Evolutionary conservation across 2,888 invertebrate species (phyloP), one percentile per base, ranked within the genome.

Genomic region (Onthophagus sagittarius): DNA sequence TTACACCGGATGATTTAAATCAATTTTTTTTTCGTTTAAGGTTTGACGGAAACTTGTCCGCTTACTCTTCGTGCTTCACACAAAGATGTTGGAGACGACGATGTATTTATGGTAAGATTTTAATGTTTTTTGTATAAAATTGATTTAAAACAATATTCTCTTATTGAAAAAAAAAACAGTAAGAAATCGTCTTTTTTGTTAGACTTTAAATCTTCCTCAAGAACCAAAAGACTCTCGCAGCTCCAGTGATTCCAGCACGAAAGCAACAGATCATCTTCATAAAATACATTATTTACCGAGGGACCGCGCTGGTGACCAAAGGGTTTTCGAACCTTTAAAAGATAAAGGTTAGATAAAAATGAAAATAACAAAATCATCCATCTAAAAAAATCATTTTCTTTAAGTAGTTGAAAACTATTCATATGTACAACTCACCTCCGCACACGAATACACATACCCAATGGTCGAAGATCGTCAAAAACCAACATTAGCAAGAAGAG

Each of bases 381-480:
- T 23, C 23, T 14, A 15, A 64, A 64, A 7, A 64, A 62, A 15
- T 5, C 9, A 4, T 70, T 39, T 63, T 15, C 64, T 75, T 77
- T 69, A 23, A 23, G 23, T 85, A 80, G 88, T 89, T 15, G 93
- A 93, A 79, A 90, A 91, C 78, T 94, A 94, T 85, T 92, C 94
- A 32, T 95, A 96, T 84, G 95, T 96, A 75, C 94, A 95, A 82
- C 88, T 96, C 78, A 91, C 92, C 67, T 90, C 93, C 76, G 91
- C 90, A 15, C 95, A 95, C 84, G 96, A 97, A 79, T 97, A 96
- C 86, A 92, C 93, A 79, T 96, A 97, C 86, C 95, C 96, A 0
- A 88, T 90, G 76, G 89, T 93, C 76, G 88, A 89, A 7, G 87
- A 89, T 75, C 23, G 23, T 23, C 86, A 84, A 72, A 86, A 85